phyloP scores from a whole-genome alignment of 2,113 vertebrate species.

The Heloderma charlesbogerti region DNA sequence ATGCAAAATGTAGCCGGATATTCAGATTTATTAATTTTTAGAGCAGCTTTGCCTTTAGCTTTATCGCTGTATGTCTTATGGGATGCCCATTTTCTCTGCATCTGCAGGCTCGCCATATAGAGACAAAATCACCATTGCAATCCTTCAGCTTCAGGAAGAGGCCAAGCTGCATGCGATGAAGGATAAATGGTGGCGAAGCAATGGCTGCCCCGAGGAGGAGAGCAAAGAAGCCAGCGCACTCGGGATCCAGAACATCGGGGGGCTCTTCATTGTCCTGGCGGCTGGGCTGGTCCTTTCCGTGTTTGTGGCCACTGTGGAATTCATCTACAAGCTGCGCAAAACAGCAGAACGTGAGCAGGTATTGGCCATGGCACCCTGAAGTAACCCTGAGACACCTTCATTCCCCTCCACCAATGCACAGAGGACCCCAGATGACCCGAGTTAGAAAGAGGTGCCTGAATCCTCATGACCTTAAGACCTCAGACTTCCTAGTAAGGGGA shows the following conservation, averaged over 20 bases:
- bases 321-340: slow-evolving; percentile 95
- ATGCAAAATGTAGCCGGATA: no score
- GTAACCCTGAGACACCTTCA: neutral
- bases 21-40: neutral
- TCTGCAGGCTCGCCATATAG: slow-evolving; percentile 92
- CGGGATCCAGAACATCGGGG: slow-evolving; percentile 95
- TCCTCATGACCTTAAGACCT: no score
- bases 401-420: neutral
- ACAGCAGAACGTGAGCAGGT: slow-evolving; percentile 95
- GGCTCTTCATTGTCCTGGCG: slow-evolving; percentile 97
- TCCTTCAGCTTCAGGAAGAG: slow-evolving; percentile 96
- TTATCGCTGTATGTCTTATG: fast-evolving
- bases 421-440: neutral
- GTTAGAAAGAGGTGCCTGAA: neutral
- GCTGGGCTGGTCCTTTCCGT: slow-evolving; percentile 94
- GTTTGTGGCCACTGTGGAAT: slow-evolving; percentile 96
- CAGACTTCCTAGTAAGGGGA: no score
- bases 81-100: neutral
- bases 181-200: slow-evolving; percentile 98
- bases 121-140: slow-evolving; percentile 98
- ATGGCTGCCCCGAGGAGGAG: slow-evolving; percentile 91
- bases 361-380: slow-evolving; percentile 5
- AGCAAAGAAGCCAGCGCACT: slow-evolving; percentile 93
- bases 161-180: slow-evolving; percentile 95
- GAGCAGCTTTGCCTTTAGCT: neutral